Evolutionary conservation across 2,113 vertebrate genomes (phyloP), one percentile per base, ranked within the genome.

Genomic region (Pantherophis guttatus): DNA sequence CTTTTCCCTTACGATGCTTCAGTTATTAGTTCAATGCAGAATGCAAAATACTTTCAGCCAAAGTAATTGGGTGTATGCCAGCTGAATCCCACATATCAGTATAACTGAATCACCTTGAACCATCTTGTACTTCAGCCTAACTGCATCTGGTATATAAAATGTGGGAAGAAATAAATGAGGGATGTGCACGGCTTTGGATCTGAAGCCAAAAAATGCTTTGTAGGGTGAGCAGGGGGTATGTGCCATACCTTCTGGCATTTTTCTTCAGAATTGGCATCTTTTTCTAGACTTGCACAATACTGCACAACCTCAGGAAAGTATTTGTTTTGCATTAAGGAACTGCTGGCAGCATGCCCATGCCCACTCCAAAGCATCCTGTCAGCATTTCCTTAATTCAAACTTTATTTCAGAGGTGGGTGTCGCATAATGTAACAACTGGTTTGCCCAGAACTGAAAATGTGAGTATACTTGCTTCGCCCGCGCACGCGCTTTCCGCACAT

Each of bases 31-130:
- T 88, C 58, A 75, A 54, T 55, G 50, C 21, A 70, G 87, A 92
- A 88, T 88, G 59, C 86, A 88, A 92, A 92, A 88, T 88, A 92
- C 91, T 92, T 75, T 75, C 86, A 92, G 91, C 29, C 57, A n/a
- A 92, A 92, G 59, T 54, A 88, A 33, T 26, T 92, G 91, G 52
- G 26, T 59, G 33, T 44, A 70, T 54, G 91, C 91, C 86, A 44
- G 33, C 21, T 12, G 21, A 88, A 92, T 88, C 91, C 86, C 50
- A 70, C 86, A 92, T 17, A 70, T 54, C 85, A 52, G 15, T 92
- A 52, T 87, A 62, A 88, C 23, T 88, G 33, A 88, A 88, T 92
- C 86, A 92, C 91, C 50, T 70, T 88, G 59, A 92, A 19, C 53
- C 29, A 33, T 62, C 48, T 26, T 44, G 29, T 54, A 70, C 91